phyloP scores from a whole-genome alignment of 2,888 invertebrate species.

The Diplolepis rosae region DNA sequence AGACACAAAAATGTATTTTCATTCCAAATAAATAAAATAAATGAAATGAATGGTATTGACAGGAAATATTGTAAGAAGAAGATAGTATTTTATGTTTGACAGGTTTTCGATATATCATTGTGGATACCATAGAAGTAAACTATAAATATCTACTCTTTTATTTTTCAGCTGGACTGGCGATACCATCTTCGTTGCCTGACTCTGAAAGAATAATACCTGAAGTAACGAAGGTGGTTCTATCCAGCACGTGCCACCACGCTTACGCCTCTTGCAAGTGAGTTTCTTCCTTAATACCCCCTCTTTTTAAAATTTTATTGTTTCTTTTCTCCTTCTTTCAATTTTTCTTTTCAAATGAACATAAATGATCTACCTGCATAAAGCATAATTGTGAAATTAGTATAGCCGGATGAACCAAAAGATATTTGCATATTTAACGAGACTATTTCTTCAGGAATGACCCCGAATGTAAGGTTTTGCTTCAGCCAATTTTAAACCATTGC shows the following conservation, averaged over 20 bases:
- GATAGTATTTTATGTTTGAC: neutral
- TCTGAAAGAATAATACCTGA: constrained; percentile 58
- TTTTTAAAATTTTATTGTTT: constrained; percentile 17
- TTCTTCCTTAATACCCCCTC: constrained; percentile 15
- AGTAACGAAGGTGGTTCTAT: constrained; percentile 80
- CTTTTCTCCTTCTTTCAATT: neutral
- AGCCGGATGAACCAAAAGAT: constrained; percentile 35
- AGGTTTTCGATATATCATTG: constrained; percentile 15
- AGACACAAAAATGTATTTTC: too few relatives aligned
- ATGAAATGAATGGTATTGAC: too few relatives aligned
- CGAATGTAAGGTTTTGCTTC: constrained; percentile 85
- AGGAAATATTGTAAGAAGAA: neutral
- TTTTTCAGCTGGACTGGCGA: constrained; percentile 50
- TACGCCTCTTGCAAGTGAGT: constrained; percentile 70
- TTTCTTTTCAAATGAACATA: constrained; percentile 33
- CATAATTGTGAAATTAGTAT: constrained; percentile 26
- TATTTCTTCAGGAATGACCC: constrained; percentile 82
- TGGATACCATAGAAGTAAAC: neutral
- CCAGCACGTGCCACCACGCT: constrained; percentile 92
- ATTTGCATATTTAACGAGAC: constrained; percentile 42
- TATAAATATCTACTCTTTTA: constrained; percentile 22
- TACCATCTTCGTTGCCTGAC: constrained; percentile 52
- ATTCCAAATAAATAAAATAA: too few relatives aligned
- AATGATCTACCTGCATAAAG: constrained; percentile 22
- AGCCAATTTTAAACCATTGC: constrained; percentile 90